These are phyloP conservation scores for Gortyna flavago DNA, from an alignment of 2,888 invertebrate genomes.

Conservation along the genomic window DNA sequence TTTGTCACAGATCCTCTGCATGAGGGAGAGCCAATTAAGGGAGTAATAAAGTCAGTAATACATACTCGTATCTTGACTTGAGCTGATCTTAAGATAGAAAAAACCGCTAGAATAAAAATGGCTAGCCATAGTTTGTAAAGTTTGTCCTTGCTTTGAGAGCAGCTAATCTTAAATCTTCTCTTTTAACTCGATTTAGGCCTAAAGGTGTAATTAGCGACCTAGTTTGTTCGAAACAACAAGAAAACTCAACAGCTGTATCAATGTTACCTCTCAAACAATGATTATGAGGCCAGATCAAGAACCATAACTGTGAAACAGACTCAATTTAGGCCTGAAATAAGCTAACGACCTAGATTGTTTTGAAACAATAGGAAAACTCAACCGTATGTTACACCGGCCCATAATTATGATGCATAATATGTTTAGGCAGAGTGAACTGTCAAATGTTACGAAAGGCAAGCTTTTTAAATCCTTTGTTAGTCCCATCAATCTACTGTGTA, in stretches of 20 bases:
- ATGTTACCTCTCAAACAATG: not conserved
- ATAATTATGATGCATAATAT: no score
- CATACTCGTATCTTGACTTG: not conserved
- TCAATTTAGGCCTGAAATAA: not conserved
- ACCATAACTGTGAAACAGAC: not conserved
- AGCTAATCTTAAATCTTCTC: not conserved
- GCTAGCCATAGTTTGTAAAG: not conserved
- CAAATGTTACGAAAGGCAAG: slow-evolving; percentile 19
- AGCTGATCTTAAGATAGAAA: not conserved
- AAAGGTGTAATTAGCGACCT: not conserved
- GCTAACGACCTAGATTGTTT: not conserved
- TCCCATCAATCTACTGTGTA: slow-evolving; percentile 3
- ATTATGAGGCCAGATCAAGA: not conserved
- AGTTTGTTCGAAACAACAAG: slow-evolving; percentile 8
- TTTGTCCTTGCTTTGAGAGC: not conserved
- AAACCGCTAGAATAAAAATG: not conserved
- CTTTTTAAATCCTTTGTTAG: slow-evolving; percentile 32
- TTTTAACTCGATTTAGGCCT: not conserved
- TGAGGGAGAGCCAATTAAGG: not conserved
- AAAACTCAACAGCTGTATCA: not conserved
- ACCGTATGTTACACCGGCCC: not conserved
- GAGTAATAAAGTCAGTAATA: not conserved
- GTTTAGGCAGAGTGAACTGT: slow-evolving; percentile 7
- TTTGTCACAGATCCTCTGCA: not conserved
- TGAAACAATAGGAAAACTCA: slow-evolving; percentile 18